phyloP scores from a whole-genome alignment of 2,797 vertebrate genomes.

The Capromys pilorides region DNA sequence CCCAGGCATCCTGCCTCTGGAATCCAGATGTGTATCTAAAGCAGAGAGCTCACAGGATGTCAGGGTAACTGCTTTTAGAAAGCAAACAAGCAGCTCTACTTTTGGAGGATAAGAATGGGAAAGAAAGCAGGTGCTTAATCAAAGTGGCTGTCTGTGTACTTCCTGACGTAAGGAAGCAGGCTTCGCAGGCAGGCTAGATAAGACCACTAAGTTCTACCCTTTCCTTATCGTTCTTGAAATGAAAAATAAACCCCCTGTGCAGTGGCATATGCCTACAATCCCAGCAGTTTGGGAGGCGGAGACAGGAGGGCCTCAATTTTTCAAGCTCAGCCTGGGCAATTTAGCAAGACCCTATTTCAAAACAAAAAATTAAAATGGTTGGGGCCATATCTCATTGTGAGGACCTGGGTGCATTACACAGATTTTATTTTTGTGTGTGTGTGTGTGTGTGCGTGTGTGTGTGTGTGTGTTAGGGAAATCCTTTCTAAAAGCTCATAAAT shows the following conservation, averaged over 20 bases:
- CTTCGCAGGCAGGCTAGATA: background rate
- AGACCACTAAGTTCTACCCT: background rate
- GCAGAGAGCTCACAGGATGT: background rate
- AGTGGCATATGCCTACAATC: background rate
- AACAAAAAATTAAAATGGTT: background rate
- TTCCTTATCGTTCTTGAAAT: background rate
- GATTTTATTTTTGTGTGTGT: background rate
- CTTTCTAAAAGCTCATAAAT: background rate
- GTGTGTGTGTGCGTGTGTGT: too few species aligned
- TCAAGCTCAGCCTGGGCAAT: background rate
- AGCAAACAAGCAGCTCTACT: background rate
- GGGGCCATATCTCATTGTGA: background rate
- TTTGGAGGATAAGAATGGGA: background rate
- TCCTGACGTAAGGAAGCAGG: background rate
- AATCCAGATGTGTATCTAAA: background rate
- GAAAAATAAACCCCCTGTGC: background rate
- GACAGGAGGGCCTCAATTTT: background rate
- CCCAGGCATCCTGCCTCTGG: background rate
- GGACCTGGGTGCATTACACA: background rate
- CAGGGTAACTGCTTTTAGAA: background rate
- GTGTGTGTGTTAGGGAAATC: background rate
- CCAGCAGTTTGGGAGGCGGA: background rate
- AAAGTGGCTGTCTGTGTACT: background rate
- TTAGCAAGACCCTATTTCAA: background rate
- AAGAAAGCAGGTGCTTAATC: background rate